These are phyloP conservation scores for Mola mola DNA, from an alignment of 2,113 vertebrate species.

Conservation along the genomic window DNA sequence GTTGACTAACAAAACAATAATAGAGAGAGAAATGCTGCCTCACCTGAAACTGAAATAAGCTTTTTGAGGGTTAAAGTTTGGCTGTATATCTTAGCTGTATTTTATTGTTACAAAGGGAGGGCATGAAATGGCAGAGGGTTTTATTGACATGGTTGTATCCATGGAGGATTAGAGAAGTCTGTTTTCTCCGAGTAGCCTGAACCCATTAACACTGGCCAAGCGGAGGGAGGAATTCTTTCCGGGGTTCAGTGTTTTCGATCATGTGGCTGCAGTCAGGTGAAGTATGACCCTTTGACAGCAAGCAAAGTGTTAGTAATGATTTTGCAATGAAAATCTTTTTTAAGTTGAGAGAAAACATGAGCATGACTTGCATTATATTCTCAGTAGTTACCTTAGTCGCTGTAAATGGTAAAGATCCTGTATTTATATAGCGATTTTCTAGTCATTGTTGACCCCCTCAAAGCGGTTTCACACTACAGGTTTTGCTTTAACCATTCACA, in stretches of 20 bases:
- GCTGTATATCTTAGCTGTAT: constrained; percentile 49
- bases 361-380: no score
- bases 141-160: constrained; percentile 73
- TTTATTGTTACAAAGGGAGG: constrained; percentile 62
- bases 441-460: no score
- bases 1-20: constrained; percentile 33
- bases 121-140: constrained; percentile 62
- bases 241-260: constrained; percentile 42
- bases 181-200: constrained; percentile 67
- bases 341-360: constrained; percentile 1
- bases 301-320: constrained; percentile 17
- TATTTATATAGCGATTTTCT: no score
- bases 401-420: no score
- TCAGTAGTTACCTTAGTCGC: no score
- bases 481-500: no score
- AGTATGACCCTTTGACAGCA: constrained; percentile 5
- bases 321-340: constrained; percentile 12
- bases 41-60: constrained; percentile 41
- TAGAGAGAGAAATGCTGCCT: constrained; percentile 37
- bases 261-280: constrained; percentile 6
- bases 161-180: constrained; percentile 61
- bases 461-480: no score
- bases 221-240: constrained; percentile 46
- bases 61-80: constrained; percentile 50
- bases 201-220: constrained; percentile 69